phyloP scores from a whole-genome alignment of 1,140 invertebrate genomes.

The Trypoxylus dichotomus region DNA sequence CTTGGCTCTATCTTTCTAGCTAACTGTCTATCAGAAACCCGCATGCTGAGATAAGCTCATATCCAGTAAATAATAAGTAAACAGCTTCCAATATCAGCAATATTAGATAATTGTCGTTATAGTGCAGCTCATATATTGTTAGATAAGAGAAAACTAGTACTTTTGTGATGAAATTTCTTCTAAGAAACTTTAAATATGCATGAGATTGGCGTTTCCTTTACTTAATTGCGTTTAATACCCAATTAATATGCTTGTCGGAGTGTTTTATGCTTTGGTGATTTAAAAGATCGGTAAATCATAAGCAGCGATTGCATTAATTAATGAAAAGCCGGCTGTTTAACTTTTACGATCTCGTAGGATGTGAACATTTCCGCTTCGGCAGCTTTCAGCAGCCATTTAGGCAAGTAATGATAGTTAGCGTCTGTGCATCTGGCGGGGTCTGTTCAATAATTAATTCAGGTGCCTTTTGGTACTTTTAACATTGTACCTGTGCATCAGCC shows the following conservation, averaged over 20 bases:
- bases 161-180: not conserved
- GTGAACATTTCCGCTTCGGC: not conserved
- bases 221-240: not conserved
- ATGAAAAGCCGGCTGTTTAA: not conserved
- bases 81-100: too few relatives aligned
- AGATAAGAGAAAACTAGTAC: too few relatives aligned
- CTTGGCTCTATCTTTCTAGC: too few relatives aligned
- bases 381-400: not conserved
- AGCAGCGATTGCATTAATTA: not conserved
- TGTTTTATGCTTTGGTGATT: not conserved
- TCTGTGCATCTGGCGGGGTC: not conserved
- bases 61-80: too few relatives aligned
- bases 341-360: not conserved
- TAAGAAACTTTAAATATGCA: not conserved
- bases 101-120: too few relatives aligned
- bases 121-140: too few relatives aligned
- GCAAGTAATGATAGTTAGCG: not conserved
- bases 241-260: not conserved
- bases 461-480: too few relatives aligned
- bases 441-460: too few relatives aligned
- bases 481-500: too few relatives aligned
- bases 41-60: too few relatives aligned
- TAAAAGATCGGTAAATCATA: not conserved
- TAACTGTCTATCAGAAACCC: too few relatives aligned
- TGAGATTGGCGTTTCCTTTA: not conserved